phyloP scores from a whole-genome alignment of 2,888 invertebrate genomes.

The Erynnis tages region DNA sequence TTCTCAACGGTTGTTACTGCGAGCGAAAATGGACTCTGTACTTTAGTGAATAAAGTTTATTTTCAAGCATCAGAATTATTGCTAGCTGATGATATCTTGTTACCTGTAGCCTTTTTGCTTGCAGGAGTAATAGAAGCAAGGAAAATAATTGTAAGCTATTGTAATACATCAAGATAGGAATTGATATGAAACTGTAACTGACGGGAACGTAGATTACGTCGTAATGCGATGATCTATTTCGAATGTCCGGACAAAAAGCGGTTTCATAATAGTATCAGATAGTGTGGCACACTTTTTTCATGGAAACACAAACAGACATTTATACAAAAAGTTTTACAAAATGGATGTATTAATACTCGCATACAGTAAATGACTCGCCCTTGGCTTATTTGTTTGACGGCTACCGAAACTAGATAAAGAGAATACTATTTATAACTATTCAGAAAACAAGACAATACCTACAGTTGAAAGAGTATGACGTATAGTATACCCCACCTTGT shows the following conservation, averaged over 20 bases:
- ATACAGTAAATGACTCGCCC: no score
- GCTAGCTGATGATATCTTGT: conserved; percentile 11
- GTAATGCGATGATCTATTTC: conserved; percentile 11
- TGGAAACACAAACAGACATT: background rate
- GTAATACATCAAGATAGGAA: conserved; percentile 16
- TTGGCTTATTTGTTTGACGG: no score
- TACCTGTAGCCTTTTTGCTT: conserved; percentile 25
- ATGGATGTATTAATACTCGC: no score
- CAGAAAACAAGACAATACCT: no score
- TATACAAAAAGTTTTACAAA: background rate
- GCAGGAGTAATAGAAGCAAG: conserved; percentile 17
- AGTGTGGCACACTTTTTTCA: background rate
- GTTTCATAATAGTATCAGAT: background rate
- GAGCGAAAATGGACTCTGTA: conserved; percentile 2
- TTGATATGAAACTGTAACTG: conserved; percentile 12
- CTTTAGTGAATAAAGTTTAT: background rate
- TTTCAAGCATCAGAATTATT: background rate
- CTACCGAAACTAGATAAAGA: no score
- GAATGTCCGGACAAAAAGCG: background rate
- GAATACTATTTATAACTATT: no score
- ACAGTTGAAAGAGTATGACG: no score
- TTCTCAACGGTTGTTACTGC: background rate
- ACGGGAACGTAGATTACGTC: conserved; percentile 8
- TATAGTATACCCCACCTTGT: no score
- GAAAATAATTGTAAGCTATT: conserved; percentile 20